Percentiles rank a stretch among this genome's conserved stretches.
Conservation (phyloP, 2,797 vertebrate genomes). For the Centropyge bicolor region DNA sequence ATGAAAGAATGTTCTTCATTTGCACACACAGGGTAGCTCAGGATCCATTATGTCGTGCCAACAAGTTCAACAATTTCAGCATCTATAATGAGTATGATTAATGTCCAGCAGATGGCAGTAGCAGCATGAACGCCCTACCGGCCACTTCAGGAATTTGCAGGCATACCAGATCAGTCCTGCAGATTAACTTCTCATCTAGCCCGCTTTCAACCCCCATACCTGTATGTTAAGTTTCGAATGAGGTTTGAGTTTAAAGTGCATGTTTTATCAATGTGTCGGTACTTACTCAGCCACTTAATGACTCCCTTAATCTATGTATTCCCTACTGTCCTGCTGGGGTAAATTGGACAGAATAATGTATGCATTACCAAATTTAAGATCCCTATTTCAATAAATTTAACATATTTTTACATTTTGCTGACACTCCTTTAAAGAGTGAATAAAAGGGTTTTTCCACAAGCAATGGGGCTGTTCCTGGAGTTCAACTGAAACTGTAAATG, state of each 20-base stretch:
- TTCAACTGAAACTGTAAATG: slow-evolving; percentile 10
- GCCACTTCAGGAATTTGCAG: slow-evolving; percentile 75
- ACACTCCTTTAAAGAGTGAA: background rate
- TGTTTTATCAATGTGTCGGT: slow-evolving; percentile 19
- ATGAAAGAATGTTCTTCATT: background rate
- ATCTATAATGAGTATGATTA: background rate
- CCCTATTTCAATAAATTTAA: background rate
- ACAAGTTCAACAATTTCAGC: background rate
- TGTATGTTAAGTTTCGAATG: slow-evolving; percentile 34
- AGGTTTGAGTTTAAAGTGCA: slow-evolving; percentile 22
- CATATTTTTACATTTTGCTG: slow-evolving; percentile 13
- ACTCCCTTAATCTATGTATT: background rate
- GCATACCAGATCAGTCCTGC: slow-evolving; percentile 74
- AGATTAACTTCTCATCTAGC: slow-evolving; percentile 69
- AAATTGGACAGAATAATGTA: background rate
- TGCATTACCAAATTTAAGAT: background rate
- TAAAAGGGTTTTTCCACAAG: slow-evolving; percentile 8
- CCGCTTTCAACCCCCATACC: slow-evolving; percentile 48
- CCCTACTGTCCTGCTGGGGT: background rate
- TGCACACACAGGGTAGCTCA: background rate
- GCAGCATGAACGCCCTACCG: slow-evolving; percentile 53
- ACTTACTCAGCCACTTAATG: background rate
- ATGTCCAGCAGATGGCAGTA: slow-evolving; percentile 78
- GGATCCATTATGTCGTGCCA: background rate
- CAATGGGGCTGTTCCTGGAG: background rate